These are phyloP conservation scores for Platysternon megacephalum DNA, from an alignment of 2,113 vertebrate species.

Conservation along the genomic window DNA sequence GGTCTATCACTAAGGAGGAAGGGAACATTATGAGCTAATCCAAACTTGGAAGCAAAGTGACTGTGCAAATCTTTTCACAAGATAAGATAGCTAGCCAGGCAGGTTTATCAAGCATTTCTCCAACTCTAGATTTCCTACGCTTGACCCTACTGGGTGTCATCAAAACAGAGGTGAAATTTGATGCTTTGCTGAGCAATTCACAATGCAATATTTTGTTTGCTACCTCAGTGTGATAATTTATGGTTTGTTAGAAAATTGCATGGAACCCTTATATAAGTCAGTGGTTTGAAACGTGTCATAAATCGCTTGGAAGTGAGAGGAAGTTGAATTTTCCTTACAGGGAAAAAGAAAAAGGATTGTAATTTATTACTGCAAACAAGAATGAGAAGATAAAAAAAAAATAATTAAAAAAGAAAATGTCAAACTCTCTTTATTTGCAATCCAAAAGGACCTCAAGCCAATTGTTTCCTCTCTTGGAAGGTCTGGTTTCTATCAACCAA, in stretches of 20 bases:
- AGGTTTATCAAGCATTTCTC: not conserved
- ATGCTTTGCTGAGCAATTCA: not conserved
- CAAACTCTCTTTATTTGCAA: constrained; percentile 35
- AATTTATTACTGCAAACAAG: constrained; percentile 70
- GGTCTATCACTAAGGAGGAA: not conserved
- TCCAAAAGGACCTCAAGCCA: constrained; percentile 62
- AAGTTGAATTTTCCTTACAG: constrained; percentile 45
- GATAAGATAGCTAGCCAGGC: not conserved
- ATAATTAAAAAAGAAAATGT: constrained; percentile 48
- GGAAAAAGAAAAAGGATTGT: constrained; percentile 29
- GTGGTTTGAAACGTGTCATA: constrained; percentile 13
- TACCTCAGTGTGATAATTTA: not conserved
- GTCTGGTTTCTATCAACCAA: constrained; percentile 73
- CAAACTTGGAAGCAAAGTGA: not conserved
- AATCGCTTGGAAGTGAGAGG: constrained; percentile 54
- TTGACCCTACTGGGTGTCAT: not conserved
- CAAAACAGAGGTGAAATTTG: constrained; percentile 21
- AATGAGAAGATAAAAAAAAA: constrained; percentile 50
- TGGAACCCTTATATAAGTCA: not conserved
- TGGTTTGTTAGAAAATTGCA: constrained; percentile 9
- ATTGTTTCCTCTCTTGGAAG: constrained; percentile 62
- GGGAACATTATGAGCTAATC: not conserved
- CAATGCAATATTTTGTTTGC: not conserved
- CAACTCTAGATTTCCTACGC: not conserved
- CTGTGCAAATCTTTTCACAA: not conserved